phyloP scores from a whole-genome alignment of 2,888 invertebrate genomes.

The Capitulum mitella region DNA sequence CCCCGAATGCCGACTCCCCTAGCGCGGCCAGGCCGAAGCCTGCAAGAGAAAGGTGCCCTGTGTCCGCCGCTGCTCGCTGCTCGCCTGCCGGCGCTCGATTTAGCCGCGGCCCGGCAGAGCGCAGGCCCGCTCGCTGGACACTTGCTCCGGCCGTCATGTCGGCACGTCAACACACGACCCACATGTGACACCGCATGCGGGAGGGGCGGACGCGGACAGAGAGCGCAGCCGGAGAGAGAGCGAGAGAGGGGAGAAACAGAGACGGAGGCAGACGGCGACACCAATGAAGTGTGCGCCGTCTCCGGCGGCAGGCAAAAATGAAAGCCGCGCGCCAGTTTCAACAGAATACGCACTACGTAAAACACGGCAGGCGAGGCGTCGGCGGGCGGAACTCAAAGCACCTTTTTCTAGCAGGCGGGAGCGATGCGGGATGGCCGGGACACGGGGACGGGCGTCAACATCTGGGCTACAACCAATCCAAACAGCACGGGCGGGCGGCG shows the following conservation, averaged over 20 bases:
- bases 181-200: not conserved
- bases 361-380: not conserved
- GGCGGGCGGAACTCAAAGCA: slow-evolving; percentile 8
- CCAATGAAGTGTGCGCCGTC: not conserved
- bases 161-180: not conserved
- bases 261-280: not conserved
- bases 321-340: not conserved
- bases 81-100: slow-evolving; percentile 3
- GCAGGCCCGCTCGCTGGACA: too few relatives aligned
- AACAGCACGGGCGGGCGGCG: not conserved
- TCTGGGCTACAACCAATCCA: slow-evolving; percentile 1
- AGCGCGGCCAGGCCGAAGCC: not conserved
- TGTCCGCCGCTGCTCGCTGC: not conserved
- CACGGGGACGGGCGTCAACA: not conserved
- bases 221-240: not conserved
- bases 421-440: not conserved
- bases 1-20: slow-evolving; percentile 7
- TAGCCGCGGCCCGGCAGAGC: not conserved
- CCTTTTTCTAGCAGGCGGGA: slow-evolving; percentile 13
- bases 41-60: slow-evolving; percentile 3
- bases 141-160: not conserved
- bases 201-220: not conserved
- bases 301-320: not conserved
- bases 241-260: too few relatives aligned
- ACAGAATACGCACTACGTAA: not conserved